A percentile compares a stretch with the other conserved stretches of the same genome.
phyloP scores from a whole-genome alignment of 2,113 vertebrate species.

The Burhinus bistriatus region DNA sequence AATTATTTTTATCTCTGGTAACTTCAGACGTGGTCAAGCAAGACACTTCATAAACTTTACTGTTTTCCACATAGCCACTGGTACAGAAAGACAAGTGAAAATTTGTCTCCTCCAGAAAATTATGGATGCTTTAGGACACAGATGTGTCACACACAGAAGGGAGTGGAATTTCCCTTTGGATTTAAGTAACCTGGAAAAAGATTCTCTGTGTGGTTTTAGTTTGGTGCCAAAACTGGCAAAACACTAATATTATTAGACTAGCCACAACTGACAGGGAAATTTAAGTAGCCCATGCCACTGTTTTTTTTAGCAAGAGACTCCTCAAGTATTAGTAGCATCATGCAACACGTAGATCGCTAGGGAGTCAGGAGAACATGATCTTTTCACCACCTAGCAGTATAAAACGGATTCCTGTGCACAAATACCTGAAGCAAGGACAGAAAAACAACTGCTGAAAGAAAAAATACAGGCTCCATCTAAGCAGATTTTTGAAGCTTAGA shows the following conservation, averaged over 20 bases:
- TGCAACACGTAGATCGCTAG: neutral
- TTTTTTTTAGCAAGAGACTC: neutral
- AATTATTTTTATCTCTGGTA: neutral
- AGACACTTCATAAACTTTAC: neutral
- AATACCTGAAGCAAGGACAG: neutral
- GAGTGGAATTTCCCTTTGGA: neutral
- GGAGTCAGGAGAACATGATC: neutral
- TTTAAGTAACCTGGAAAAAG: neutral
- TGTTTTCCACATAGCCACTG: neutral
- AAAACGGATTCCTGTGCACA: neutral
- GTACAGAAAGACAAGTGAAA: neutral
- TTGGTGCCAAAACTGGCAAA: neutral
- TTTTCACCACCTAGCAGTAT: neutral
- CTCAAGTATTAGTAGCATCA: neutral
- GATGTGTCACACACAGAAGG: neutral
- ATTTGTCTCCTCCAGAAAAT: neutral
- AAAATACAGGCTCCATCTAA: neutral
- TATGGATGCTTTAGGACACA: neutral
- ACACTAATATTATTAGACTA: neutral
- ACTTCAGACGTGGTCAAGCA: neutral
- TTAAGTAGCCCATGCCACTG: neutral
- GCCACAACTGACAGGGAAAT: neutral
- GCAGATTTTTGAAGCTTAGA: neutral
- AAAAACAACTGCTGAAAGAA: neutral
- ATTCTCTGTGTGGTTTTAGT: neutral